Base-by-base conservation (phyloP, 2,113 vertebrate species). In the Pygoscelis adeliae region DNA sequence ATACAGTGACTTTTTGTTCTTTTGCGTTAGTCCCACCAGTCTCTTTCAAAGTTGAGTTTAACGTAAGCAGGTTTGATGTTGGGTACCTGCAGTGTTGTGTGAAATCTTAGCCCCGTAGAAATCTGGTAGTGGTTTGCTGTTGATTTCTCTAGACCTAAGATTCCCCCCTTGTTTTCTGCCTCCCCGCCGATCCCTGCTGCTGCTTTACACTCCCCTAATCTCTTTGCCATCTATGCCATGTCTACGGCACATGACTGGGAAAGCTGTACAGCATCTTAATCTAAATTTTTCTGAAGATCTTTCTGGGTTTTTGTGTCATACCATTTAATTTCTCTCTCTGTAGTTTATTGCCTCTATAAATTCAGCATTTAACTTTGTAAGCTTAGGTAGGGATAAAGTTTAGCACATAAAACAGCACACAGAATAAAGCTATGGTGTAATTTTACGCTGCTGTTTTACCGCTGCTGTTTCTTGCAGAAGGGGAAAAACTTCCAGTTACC, bases 41-140 rank as follows among this genome's bases (percentile, higher is more conserved):
- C 18, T 13, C 9, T 62, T 58, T 65, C 58, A 18, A 27, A 58
- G 58, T 3, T 7, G 73, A 10, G 55, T 79, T 81, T 40, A 15
- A 50, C 1, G 0, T 23, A 10, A 62, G 32, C 0, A 1, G 23
- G 34, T 34, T 42, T 74, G 82, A 11, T 49, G 3, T 1, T 6
- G 12, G 26, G 12, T 8, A 5, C 6, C 8, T 0, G 32, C 7
- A 15, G 14, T 4, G 22, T 3, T 47, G 36, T 0, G 4, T 63
- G n/a, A 69, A 40, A 14, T 59, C 30, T 22, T 4, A 26, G 53
- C 38, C 32, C 32, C n/a, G 9, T 14, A 34, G 58, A 77, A 72
- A 63, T 29, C 18, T 10, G 19, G 40, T 13, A 15, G 30, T 26
- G 5, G 40, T 78, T 79, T 74, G 65, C 32, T 58, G 16, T 40